Conservation (phyloP, 2,888 invertebrate genomes). For the Campopleginae sp. region DNA sequence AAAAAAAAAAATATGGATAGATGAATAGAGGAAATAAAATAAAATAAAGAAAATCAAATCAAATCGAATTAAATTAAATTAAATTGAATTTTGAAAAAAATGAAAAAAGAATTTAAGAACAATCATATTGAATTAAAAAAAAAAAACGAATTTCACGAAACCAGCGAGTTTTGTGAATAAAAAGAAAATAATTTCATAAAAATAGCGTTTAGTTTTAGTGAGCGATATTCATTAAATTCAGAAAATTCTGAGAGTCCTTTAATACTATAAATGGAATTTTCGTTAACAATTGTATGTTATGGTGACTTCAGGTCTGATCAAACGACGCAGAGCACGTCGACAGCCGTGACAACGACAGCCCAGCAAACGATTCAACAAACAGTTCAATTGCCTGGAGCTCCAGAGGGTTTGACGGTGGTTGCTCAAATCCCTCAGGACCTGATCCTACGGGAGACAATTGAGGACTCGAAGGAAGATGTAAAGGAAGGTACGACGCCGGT, state of each 20-base stretch:
- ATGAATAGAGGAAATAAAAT: too few species aligned
- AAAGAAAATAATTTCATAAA: not conserved
- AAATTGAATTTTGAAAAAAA: too few species aligned
- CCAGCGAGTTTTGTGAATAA: too few species aligned
- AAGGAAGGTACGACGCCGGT: constrained; percentile 84
- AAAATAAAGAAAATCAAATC: too few species aligned
- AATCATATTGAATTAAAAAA: not conserved
- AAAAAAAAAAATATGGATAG: too few species aligned
- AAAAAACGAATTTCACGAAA: too few species aligned
- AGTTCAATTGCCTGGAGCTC: constrained; percentile 84
- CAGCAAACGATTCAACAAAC: constrained; percentile 83
- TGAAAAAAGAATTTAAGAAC: too few species aligned
- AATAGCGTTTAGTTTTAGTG: too few species aligned
- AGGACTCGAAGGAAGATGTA: constrained; percentile 84
- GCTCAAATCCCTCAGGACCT: constrained; percentile 90
- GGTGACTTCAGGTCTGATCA: constrained; percentile 79
- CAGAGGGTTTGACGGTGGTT: constrained; percentile 89
- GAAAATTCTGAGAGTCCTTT: not conserved
- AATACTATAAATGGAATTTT: not conserved
- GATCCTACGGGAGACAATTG: constrained; percentile 85
- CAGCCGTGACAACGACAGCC: constrained; percentile 81
- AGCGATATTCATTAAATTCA: too few species aligned
- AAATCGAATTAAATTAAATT: too few species aligned
- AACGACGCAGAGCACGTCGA: constrained; percentile 83
- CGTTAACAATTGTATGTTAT: not conserved